Evolutionary conservation across 1,140 invertebrate genomes (phyloP), one percentile per base, ranked within the genome.

Genomic region (Lethocerus indicus): DNA sequence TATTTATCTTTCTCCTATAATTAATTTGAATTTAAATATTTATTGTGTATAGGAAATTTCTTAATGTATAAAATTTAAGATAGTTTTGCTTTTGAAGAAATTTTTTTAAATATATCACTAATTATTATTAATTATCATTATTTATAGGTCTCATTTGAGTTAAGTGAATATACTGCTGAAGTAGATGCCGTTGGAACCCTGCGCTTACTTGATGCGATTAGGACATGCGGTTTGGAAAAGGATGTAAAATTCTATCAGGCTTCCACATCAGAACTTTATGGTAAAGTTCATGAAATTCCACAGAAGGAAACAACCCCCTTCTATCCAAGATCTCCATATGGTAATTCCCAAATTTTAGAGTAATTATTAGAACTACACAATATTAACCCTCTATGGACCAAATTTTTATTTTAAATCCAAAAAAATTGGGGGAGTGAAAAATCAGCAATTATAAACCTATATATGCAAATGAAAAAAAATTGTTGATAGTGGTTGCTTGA

Each of bases 281-380:
- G 95, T n/a, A 93, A 93, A 70, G 93, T 95, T 1, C 78, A 82
- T 41, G 89, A 98, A 70, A 84, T 88, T 42, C 95, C 96, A 2
- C 96, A 99, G 63, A 94, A 75, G 62, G 96, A 99, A 69, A 93
- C 83, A 35, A 99, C 96, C 3, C 94, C 94, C 3, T 99, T 99
- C 66, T 98, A 98, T 71, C 96, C 96, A 5, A 71, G 94, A 60
- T 98, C 94, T n/a, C 96, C 96, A 12, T 99, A 99, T 74, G 96
- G 94, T 97, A 72, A 66, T 36, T 21, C 18, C 3, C 23, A 24
- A 20, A 3, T 3, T 18, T 3, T 42, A 42, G 13, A 16, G 18
- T 16, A 42, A 42, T 20, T 3, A 42, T n/a, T n/a, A n/a, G n/a
- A n/a, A n/a, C n/a, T n/a, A n/a, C n/a, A 9, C 9, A 32, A 32